phyloP scores from a whole-genome alignment of 2,113 vertebrate species.

The Lophius piscatorius region DNA sequence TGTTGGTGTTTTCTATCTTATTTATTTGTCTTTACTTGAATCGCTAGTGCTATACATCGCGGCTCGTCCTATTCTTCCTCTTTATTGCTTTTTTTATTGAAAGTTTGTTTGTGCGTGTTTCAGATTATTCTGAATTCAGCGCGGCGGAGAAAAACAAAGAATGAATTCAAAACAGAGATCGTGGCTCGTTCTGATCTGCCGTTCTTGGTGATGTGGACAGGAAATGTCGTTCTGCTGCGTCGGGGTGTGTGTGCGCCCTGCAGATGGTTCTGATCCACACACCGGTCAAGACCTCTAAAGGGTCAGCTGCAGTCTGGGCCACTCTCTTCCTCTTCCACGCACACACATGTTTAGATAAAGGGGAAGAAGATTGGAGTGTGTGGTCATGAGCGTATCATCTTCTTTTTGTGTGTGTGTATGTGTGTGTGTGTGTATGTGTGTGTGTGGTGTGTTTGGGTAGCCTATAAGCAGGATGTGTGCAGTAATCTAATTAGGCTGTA shows the following conservation, averaged over 20 bases:
- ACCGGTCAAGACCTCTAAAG: conserved; percentile 62
- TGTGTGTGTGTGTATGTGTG: conserved; percentile 10
- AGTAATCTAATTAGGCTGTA: conserved; percentile 80
- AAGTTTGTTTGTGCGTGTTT: too few relatives aligned
- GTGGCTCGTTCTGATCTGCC: conserved; percentile 63
- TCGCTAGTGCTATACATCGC: not conserved
- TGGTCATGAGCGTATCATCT: conserved; percentile 12
- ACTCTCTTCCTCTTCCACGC: conserved; percentile 41
- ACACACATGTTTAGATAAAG: conserved; percentile 15
- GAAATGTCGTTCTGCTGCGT: conserved; percentile 42
- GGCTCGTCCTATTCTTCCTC: not conserved
- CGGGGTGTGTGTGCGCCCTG: conserved; percentile 37
- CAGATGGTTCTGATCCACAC: conserved; percentile 66
- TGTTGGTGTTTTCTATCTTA: conserved; percentile 41
- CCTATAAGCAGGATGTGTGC: conserved; percentile 65
- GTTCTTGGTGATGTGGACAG: conserved; percentile 75
- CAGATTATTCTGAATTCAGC: too few relatives aligned
- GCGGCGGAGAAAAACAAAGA: not conserved
- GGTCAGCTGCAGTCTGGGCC: conserved; percentile 69
- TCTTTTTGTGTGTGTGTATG: conserved; percentile 9
- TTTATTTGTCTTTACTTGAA: conserved; percentile 14
- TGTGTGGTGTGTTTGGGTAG: conserved; percentile 39
- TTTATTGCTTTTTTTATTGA: not conserved
- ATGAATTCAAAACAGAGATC: conserved; percentile 65
- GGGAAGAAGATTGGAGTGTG: not conserved